Evolutionary conservation across 2,113 vertebrate species (phyloP).

Genomic region (Nibea coibor): DNA sequence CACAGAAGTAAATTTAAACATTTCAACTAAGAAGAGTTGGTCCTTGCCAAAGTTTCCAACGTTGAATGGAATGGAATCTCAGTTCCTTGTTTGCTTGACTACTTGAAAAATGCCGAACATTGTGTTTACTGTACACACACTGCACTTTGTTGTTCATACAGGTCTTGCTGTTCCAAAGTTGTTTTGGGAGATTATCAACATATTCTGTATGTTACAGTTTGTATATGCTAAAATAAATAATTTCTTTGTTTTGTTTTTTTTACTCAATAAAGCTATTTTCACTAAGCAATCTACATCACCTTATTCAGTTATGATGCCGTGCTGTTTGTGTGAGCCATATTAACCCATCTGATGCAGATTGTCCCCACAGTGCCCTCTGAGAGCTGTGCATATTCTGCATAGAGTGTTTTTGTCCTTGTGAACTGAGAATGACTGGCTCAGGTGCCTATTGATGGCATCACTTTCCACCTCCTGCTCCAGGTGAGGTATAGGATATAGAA

Average conservation of each 20-base stretch:
- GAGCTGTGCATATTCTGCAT: too few species aligned
- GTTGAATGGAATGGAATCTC: conserved; percentile 23
- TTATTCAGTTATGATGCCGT: neutral
- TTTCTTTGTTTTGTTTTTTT: conserved; percentile 31
- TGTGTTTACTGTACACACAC: conserved; percentile 28
- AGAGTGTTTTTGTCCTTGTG: too few species aligned
- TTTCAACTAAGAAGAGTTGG: conserved; percentile 2
- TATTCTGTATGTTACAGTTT: conserved; percentile 63
- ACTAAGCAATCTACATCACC: conserved; percentile 38
- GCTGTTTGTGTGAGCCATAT: neutral
- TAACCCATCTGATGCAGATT: too few species aligned
- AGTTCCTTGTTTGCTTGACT: conserved; percentile 27
- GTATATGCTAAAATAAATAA: conserved; percentile 47
- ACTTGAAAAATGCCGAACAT: conserved; percentile 46
- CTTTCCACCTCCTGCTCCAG: too few species aligned
- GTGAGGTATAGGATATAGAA: too few species aligned
- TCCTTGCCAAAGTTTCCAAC: conserved; percentile 36
- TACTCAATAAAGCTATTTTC: conserved; percentile 74
- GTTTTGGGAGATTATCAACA: conserved; percentile 48
- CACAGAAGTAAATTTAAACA: neutral
- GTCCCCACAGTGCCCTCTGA: too few species aligned
- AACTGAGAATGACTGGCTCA: too few species aligned
- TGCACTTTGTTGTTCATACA: conserved; percentile 60
- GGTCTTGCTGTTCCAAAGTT: conserved; percentile 55
- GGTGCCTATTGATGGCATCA: too few species aligned